Percentiles rank a stretch among this genome's conserved stretches.
phyloP scores from a whole-genome alignment of 1,140 invertebrate genomes.

The Drosophila nikananu region DNA sequence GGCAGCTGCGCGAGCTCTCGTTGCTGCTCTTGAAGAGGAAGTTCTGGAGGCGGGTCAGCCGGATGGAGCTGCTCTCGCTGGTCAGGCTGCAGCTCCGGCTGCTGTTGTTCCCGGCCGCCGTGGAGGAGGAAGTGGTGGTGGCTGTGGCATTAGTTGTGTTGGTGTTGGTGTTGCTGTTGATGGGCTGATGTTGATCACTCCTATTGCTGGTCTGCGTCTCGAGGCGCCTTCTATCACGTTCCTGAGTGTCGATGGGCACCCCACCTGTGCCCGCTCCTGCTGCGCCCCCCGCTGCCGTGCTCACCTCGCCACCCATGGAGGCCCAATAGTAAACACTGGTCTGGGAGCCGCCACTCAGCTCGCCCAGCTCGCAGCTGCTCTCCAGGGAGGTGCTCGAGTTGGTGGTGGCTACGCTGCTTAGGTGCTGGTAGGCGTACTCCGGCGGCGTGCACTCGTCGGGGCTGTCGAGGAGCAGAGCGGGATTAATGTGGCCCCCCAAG shows the following conservation, averaged over 20 bases:
- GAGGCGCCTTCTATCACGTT: slow-evolving; percentile 38
- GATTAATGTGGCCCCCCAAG: slow-evolving; percentile 75
- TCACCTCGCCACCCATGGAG: slow-evolving; percentile 78
- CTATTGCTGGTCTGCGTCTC: slow-evolving; percentile 36
- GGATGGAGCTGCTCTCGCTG: slow-evolving; percentile 78
- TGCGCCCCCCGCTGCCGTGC: slow-evolving; percentile 48
- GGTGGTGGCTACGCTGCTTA: slow-evolving; percentile 81
- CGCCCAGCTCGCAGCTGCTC: slow-evolving; percentile 72
- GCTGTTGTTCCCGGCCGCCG: slow-evolving; percentile 21
- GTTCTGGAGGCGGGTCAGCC: slow-evolving; percentile 76
- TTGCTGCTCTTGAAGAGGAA: slow-evolving; percentile 84
- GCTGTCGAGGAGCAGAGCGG: slow-evolving; percentile 75
- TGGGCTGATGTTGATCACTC: slow-evolving; percentile 31
- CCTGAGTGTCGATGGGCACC: slow-evolving; percentile 22
- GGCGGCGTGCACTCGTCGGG: slow-evolving; percentile 83
- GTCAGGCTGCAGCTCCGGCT: slow-evolving; percentile 80
- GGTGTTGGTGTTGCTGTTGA: slow-evolving; percentile 13
- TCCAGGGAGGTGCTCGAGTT: slow-evolving; percentile 81
- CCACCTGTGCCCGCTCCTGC: slow-evolving; percentile 19
- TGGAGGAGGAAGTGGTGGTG: slow-evolving; percentile 12
- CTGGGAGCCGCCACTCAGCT: slow-evolving; percentile 64
- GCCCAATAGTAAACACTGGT: slow-evolving; percentile 74
- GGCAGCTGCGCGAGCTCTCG: slow-evolving; percentile 72
- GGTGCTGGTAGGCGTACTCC: slow-evolving; percentile 77
- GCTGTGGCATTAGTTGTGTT: slow-evolving; percentile 10